Conservation (phyloP, 1,140 invertebrate genomes). For the Heliconius nattereri region DNA sequence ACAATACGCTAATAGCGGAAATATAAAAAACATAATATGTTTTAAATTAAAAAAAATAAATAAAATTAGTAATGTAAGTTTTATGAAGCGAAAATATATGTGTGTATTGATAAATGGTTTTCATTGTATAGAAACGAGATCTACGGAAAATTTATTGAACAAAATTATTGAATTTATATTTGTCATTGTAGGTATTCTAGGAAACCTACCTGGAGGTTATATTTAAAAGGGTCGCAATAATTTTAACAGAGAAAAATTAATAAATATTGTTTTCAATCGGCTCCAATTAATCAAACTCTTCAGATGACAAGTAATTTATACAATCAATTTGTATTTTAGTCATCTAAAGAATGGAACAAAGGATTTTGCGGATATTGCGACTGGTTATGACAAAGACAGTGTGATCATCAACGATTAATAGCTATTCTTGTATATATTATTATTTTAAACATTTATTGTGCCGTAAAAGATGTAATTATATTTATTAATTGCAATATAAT, state of each 20-base stretch:
- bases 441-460: no score
- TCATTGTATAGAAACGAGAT: neutral
- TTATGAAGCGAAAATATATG: neutral
- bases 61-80: no score
- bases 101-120: neutral
- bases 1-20: no score
- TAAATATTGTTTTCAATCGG: constrained; percentile 16
- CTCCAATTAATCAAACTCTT: constrained; percentile 30
- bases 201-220: neutral
- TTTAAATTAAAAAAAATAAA: no score
- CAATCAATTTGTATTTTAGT: constrained; percentile 42
- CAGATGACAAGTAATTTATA: constrained; percentile 44
- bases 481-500: neutral
- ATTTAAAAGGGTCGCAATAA: neutral
- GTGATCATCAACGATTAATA: constrained; percentile 20
- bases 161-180: neutral
- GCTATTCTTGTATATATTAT: neutral
- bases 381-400: constrained; percentile 23
- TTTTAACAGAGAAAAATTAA: neutral
- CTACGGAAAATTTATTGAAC: neutral
- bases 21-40: no score
- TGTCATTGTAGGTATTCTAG: neutral
- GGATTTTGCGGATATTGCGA: constrained; percentile 33
- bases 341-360: constrained; percentile 35
- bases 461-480: no score